Evolutionary conservation across 2,888 invertebrate genomes (phyloP).

Genomic region (Mythimna loreyi): DNA sequence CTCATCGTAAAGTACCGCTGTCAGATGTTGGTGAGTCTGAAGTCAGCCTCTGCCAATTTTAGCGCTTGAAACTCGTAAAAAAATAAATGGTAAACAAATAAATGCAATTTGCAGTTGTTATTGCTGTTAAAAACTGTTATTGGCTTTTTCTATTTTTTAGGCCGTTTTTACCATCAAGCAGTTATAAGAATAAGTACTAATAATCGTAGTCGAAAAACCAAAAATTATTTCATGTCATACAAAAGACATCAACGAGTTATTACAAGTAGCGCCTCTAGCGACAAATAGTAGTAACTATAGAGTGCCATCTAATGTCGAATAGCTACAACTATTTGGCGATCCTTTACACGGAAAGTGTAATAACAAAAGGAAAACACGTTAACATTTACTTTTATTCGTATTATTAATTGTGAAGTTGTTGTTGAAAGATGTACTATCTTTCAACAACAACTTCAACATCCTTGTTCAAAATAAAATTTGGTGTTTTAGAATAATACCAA

Average conservation of each 20-base stretch:
- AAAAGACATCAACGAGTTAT: conserved; percentile 62
- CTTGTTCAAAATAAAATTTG: not conserved
- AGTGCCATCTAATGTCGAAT: conserved; percentile 52
- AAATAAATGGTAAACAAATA: too few relatives aligned
- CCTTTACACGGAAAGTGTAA: conserved; percentile 21
- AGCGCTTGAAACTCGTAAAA: too few relatives aligned
- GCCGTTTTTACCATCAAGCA: too few relatives aligned
- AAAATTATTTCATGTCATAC: conserved; percentile 25
- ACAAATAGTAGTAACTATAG: not conserved
- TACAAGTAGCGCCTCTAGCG: conserved; percentile 11
- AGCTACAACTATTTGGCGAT: conserved; percentile 25
- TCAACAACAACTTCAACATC: too few relatives aligned
- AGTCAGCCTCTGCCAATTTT: too few relatives aligned
- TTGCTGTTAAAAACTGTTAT: too few relatives aligned
- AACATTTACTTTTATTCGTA: not conserved
- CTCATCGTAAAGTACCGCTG: not conserved
- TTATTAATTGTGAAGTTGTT: not conserved
- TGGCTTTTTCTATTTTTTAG: too few relatives aligned
- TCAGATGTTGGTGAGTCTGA: too few relatives aligned
- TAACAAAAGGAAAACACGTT: not conserved
- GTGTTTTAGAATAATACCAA: fast-evolving
- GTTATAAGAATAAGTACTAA: not conserved
- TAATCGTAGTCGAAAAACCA: not conserved
- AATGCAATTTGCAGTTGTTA: too few relatives aligned
- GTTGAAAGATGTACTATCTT: too few relatives aligned